Evolutionary conservation across 2,113 vertebrate species (phyloP), one percentile per base, ranked within the genome.

Genomic region (Myiopsitta monachus): DNA sequence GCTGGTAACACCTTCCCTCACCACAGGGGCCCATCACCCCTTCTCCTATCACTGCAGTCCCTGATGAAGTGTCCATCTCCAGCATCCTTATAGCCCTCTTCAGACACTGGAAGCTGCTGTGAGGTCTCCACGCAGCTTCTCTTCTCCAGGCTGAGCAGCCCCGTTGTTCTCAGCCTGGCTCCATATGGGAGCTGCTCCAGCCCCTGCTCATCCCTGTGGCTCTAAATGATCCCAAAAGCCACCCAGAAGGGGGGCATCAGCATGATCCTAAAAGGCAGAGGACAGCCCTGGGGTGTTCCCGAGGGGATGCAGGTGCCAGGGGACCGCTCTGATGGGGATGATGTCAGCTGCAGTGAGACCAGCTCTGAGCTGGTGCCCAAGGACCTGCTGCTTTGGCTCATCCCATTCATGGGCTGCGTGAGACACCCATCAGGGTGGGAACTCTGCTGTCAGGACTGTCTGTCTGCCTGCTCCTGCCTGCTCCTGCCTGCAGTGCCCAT

Each of bases 1-100:
- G 33, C 22, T 55, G 59, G 8, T 6, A 23, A n/a, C 1, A 5
- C 21, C 31, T 44, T 30, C 47, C 31, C 51, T 41, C 0, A 0
- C 47, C 0, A 0, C 36, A 12, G 44, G 47, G 78, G 49, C 44
- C 3, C 55, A 22, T 57, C 31, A 22, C 19, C 55, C 21, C 1
- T 1, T 22, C 19, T 57, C 31, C 55, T 14, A 1, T n/a, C 13
- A 4, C 55, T n/a, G 0, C 55, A 57, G 55, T n/a, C 13, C 31
- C 55, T 57, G 8, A 33, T 33, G 55, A 14, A n/a, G 31, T n/a
- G 55, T 3, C 55, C 31, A 19, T 22, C 55, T 22, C 31, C 55
- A 57, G 55, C 55, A n/a, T n/a, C 19, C 55, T 4, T 57, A 13
- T 4, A 57, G 31, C 55, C 55, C 55, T 18, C 31, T 57, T 57